Evolutionary conservation across 1,140 invertebrate species (phyloP).

Genomic region (Philaenus spumarius): DNA sequence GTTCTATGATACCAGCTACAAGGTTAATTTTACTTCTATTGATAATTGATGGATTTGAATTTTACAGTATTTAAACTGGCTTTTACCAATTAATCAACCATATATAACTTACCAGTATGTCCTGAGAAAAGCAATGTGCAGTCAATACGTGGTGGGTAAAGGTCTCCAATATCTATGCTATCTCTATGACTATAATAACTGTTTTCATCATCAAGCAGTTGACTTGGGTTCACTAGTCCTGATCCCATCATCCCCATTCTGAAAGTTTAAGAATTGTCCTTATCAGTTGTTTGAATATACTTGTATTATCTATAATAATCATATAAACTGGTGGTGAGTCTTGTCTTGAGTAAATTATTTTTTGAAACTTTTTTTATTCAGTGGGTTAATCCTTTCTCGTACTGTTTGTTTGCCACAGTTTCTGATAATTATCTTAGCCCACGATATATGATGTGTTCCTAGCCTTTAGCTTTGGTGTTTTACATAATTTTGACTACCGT

Average conservation of each 20-base stretch:
- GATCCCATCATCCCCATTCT: background rate
- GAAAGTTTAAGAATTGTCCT: background rate
- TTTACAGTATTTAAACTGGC: slow-evolving; percentile 25
- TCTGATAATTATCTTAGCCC: too few relatives aligned
- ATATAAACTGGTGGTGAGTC: too few relatives aligned
- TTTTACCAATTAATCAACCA: slow-evolving; percentile 11
- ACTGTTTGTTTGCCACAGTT: too few relatives aligned
- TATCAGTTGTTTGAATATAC: too few relatives aligned
- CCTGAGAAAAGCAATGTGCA: slow-evolving; percentile 15
- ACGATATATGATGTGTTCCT: too few relatives aligned
- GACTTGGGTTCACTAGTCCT: background rate
- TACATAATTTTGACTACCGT: too few relatives aligned
- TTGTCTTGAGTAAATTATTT: too few relatives aligned
- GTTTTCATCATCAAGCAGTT: too few relatives aligned
- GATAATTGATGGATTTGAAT: slow-evolving; percentile 2
- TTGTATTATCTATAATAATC: too few relatives aligned
- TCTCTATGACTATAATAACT: slow-evolving; percentile 21
- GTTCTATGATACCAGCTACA: background rate
- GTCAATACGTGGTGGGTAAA: slow-evolving; percentile 16
- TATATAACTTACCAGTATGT: slow-evolving; percentile 7
- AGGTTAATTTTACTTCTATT: background rate
- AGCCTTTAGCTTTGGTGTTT: too few relatives aligned
- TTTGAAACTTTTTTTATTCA: too few relatives aligned
- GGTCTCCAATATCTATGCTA: slow-evolving; percentile 25
- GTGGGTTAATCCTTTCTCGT: too few relatives aligned